Evolutionary conservation across 2,888 invertebrate species (phyloP).

Genomic region (Sarcophaga variegata): DNA sequence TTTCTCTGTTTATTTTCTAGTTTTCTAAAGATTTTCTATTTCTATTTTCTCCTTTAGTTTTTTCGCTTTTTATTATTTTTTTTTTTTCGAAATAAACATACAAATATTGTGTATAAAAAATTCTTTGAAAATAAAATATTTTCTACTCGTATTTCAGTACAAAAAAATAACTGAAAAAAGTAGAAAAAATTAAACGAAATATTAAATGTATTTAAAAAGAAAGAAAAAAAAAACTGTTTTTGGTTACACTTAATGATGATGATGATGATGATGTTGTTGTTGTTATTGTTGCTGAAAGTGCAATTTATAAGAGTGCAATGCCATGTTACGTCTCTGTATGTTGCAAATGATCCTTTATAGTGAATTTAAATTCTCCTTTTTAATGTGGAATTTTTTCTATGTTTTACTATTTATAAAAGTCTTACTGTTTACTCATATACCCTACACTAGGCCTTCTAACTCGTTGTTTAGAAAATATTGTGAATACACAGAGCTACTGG

Average conservation of each 20-base stretch:
- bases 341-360: too few relatives aligned
- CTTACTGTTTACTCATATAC: too few relatives aligned
- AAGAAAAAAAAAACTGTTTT: neutral
- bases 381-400: too few relatives aligned
- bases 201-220: constrained; percentile 43
- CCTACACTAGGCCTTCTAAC: too few relatives aligned
- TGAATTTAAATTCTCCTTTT: too few relatives aligned
- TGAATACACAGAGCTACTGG: too few relatives aligned
- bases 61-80: too few relatives aligned
- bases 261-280: neutral
- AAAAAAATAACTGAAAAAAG: neutral
- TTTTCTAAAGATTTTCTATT: too few relatives aligned
- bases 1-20: neutral
- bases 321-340: neutral
- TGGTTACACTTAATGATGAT: constrained; percentile 51
- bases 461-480: too few relatives aligned
- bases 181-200: constrained; percentile 12
- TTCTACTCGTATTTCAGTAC: neutral
- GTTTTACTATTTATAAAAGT: too few relatives aligned
- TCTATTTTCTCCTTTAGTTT: too few relatives aligned
- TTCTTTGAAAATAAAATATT: constrained; percentile 37
- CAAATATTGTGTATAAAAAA: constrained; percentile 31
- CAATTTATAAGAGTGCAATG: constrained; percentile 37
- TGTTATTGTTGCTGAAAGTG: constrained; percentile 21
- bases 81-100: neutral